These are phyloP conservation scores for Salmo trutta DNA, from an alignment of 2,797 vertebrate genomes.

Conservation along the genomic window DNA sequence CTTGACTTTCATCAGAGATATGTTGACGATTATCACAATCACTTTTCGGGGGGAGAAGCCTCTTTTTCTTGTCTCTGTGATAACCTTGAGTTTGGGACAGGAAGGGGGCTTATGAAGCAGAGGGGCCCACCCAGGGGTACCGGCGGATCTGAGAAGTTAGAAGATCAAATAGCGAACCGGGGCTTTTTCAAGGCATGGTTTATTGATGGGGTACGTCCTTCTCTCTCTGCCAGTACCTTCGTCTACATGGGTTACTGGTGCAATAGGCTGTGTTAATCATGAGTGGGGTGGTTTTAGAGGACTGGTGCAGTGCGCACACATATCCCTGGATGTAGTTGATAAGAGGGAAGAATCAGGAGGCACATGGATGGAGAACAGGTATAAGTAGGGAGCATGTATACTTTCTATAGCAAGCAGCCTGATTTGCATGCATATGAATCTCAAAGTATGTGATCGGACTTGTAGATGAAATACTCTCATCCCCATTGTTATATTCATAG, in stretches of 20 bases:
- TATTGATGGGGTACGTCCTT: conserved; percentile 20
- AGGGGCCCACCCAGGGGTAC: neutral
- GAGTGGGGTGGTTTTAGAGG: conserved; percentile 10
- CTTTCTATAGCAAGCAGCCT: no score
- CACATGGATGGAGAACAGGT: no score
- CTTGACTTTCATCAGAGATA: conserved; percentile 36
- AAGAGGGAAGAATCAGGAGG: no score
- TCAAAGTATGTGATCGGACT: no score
- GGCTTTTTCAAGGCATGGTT: conserved; percentile 32
- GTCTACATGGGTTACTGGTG: conserved; percentile 1
- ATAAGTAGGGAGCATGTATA: no score
- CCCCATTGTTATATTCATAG: no score
- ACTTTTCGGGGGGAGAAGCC: conserved; percentile 42
- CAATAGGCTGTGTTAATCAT: conserved; percentile 28
- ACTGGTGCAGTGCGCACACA: conserved; percentile 7
- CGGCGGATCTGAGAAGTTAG: conserved; percentile 19
- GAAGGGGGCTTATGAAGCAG: neutral
- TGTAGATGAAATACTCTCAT: no score
- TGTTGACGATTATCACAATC: conserved; percentile 14
- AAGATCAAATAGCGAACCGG: conserved; percentile 42
- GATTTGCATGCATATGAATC: no score
- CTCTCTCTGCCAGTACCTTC: neutral
- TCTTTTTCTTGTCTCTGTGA: conserved; percentile 34
- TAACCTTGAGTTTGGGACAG: conserved; percentile 14
- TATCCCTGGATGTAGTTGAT: no score